Base-by-base conservation (phyloP, 2,797 vertebrate species). In the Pachyuromys duprasi region DNA sequence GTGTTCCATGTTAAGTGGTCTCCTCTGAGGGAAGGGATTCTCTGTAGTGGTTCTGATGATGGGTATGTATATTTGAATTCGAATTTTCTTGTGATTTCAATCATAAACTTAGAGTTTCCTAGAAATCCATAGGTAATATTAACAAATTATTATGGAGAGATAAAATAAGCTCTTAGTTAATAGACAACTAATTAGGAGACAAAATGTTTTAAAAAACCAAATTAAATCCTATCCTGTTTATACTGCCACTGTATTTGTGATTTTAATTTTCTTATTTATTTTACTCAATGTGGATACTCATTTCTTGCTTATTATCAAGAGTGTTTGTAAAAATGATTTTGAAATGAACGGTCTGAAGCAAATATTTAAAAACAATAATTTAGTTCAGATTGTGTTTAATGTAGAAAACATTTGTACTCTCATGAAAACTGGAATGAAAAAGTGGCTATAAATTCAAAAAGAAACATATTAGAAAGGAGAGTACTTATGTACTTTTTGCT, bases 1-100 rank as follows among this genome's bases (percentile, higher is more conserved):
- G 99, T 99, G 15, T 99, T 99, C 97, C 99, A 99, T 13, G 99
- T 99, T 0, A 99, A 99, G 42, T 99, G 99, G 99, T 99, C 99
- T 91, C 99, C 99, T 3, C 99, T 99, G 84, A 98, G 99, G 97
- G 99, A 99, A 97, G 99, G 99, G 49, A 99, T 99, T 95, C 99
- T 99, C 83, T 99, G 99, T 96, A 99, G 99, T 36, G 99, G 99
- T 88, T 99, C 99, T 49, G 99, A 99, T 96, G 99, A 99, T 9
- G 99, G 99, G 99, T 99, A 95, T 96, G 98, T 97, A 72, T 81
- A 90, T 93, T 83, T 92, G 26, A 78, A 72, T 55, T 93, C 3
- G 39, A 31, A 67, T 91, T 89, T 96, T 80, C 62, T 78, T 9
- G 60, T 65, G 6, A 8, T 92, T 60, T 91, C 84, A 49, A 57